Conservation (phyloP, 37 sponge, comb jelly and placozoan genomes). For the Halisarca cf. caerulea region DNA sequence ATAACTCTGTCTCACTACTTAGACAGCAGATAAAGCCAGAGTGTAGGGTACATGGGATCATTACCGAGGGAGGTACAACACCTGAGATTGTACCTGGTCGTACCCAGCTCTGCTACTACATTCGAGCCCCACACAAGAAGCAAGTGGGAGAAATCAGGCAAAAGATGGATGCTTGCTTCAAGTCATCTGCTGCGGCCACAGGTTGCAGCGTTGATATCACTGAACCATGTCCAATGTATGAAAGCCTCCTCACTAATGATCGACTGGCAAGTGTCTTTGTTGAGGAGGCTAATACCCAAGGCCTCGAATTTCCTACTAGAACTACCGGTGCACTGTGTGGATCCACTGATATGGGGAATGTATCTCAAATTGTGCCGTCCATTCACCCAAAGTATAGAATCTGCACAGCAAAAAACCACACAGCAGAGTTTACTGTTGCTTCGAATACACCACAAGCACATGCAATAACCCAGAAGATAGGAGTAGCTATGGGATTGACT, state of each 20-base stretch:
- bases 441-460: constrained; percentile 72
- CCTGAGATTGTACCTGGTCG: constrained; percentile 70
- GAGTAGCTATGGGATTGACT: constrained; percentile 73
- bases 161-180: constrained; percentile 62
- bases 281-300: constrained; percentile 23
- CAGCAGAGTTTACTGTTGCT: constrained; percentile 50
- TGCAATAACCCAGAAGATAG: constrained; percentile 49
- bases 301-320: neutral
- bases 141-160: constrained; percentile 52
- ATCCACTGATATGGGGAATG: constrained; percentile 95
- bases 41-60: constrained; percentile 84
- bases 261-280: constrained; percentile 44
- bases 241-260: constrained; percentile 53
- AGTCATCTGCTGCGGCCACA: constrained; percentile 74
- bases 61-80: constrained; percentile 78
- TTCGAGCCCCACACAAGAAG: constrained; percentile 57
- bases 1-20: constrained; percentile 72
- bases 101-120: constrained; percentile 35
- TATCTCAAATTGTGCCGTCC: constrained; percentile 72
- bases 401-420: constrained; percentile 54
- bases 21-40: constrained; percentile 89
- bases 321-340: constrained; percentile 25
- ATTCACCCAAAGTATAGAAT: constrained; percentile 83
- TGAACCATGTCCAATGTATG: constrained; percentile 29
- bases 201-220: constrained; percentile 61